Evolutionary conservation across 2,797 vertebrate species (phyloP).

Genomic region (Chaunax sp.): DNA sequence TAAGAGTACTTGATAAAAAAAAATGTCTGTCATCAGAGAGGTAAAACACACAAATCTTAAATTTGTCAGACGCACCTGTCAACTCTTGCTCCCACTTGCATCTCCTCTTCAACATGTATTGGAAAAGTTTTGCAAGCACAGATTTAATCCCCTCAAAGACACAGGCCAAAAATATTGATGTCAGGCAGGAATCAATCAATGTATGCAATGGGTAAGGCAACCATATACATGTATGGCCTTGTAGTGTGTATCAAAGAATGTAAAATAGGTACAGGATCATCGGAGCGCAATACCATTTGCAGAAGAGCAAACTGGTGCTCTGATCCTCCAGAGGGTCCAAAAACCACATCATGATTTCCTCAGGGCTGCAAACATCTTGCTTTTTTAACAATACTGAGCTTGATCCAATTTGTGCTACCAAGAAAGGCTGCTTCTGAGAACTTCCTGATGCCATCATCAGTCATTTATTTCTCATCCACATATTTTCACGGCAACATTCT

Average conservation of each 20-base stretch:
- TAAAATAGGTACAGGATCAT: background rate
- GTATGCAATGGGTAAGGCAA: constrained; percentile 26
- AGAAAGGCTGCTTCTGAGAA: constrained; percentile 48
- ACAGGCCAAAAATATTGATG: constrained; percentile 21
- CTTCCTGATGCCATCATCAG: background rate
- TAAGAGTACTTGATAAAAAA: constrained; percentile 14
- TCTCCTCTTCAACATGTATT: constrained; percentile 30
- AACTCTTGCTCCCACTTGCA: constrained; percentile 49
- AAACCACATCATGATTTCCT: background rate
- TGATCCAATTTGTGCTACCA: constrained; percentile 56
- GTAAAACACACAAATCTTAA: constrained; percentile 24
- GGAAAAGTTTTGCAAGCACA: constrained; percentile 45
- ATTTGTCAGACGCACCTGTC: constrained; percentile 60
- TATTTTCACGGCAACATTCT: background rate
- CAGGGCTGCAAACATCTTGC: constrained; percentile 25
- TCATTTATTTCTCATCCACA: constrained; percentile 8
- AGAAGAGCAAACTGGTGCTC: background rate
- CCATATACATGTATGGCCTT: constrained; percentile 36
- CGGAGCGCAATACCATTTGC: no score
- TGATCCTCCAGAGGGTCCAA: background rate
- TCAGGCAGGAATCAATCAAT: constrained; percentile 57
- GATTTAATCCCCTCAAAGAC: constrained; percentile 32
- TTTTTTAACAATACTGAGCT: constrained; percentile 43
- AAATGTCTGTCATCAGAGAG: constrained; percentile 40
- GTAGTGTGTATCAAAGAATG: background rate